Base-by-base conservation (phyloP, 2,888 invertebrate species). In the Hydriomena furcata region DNA sequence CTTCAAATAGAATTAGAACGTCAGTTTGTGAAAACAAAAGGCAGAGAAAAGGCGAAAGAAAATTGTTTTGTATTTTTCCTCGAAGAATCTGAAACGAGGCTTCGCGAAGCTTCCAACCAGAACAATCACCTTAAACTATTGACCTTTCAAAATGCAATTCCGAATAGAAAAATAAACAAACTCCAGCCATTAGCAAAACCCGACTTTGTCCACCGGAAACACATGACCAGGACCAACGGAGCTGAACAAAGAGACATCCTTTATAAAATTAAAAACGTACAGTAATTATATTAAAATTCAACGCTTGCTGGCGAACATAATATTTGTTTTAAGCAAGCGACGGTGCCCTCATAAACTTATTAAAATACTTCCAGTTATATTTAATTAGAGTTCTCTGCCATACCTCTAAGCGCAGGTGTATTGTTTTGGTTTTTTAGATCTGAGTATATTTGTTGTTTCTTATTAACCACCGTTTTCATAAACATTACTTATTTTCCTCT, bases 211-310 rank as follows among this genome's bases (percentile, higher is more conserved):
- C 45, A 37, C 31, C 17, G 47, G 47, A 47, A 52, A 11, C 47
- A 38, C 38, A 46, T 42, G 47, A 27, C 25, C 40, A 23, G 32
- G 44, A 42, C 52, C 42, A 24, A 17, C 37, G 25, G 31, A 46
- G 59, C 63, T 43, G 49, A 69, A 75, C 76, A 82, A 81, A 82
- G 76, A 75, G 76, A 76, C 68, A 63, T 76, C 79, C 83, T 84
- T 85, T 83, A 85, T 82, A 82, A 83, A 87, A 87, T 87, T 87
- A 85, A 87, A 87, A 87, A 84, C 78, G 73, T 78, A 77, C 78
- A 79, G 82, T 87, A 89, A 88, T 86, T 79, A 82, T 87, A 89
- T 89, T 89, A 87, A 89, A 88, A 88, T 86, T 85, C 86, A 82
- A 79, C 83, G 81, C 76, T 82, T 73, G 78, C 74, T 71, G 72